phyloP scores from a whole-genome alignment of 2,113 vertebrate species.

The Microcebus tavaratra region DNA sequence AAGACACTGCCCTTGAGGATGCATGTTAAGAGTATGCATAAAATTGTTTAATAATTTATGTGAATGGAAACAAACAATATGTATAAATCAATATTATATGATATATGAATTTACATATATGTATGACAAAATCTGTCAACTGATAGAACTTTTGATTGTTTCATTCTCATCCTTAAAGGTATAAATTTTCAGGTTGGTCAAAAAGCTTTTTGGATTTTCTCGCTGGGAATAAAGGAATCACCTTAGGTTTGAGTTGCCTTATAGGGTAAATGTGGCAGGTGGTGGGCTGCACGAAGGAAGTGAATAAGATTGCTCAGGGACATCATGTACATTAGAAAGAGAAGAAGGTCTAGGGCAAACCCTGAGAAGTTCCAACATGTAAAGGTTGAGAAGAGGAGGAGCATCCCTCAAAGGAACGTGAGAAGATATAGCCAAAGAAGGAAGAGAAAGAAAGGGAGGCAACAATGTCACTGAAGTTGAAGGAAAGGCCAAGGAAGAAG shows the following conservation, averaged over 20 bases:
- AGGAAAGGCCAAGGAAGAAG: not conserved
- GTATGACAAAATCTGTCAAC: not conserved
- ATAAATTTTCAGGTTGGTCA: not conserved
- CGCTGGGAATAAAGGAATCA: not conserved
- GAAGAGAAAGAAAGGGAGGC: not conserved
- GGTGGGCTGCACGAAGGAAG: slow-evolving; percentile 4
- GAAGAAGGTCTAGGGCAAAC: not conserved
- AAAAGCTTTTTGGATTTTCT: slow-evolving; percentile 28
- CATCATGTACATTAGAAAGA: not conserved
- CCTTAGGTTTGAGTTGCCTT: slow-evolving; percentile 32
- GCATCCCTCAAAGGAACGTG: not conserved
- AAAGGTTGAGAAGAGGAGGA: slow-evolving; percentile 15
- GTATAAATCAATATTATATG: slow-evolving; percentile 16
- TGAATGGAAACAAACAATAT: not conserved
- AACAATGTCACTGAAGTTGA: not conserved
- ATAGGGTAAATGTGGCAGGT: slow-evolving; percentile 25
- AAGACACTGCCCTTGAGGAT: slow-evolving; percentile 24
- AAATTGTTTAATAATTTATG: not conserved
- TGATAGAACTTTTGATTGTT: slow-evolving; percentile 23
- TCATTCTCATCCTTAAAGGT: not conserved
- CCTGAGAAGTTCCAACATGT: not conserved
- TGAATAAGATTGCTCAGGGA: not conserved
- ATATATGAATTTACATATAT: slow-evolving; percentile 2
- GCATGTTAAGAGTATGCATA: not conserved
- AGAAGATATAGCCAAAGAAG: not conserved